A percentile compares a stretch with the other conserved stretches of the same genome.
Conservation (phyloP, 2,113 vertebrate genomes). For the Microcebus lehilahytsara region DNA sequence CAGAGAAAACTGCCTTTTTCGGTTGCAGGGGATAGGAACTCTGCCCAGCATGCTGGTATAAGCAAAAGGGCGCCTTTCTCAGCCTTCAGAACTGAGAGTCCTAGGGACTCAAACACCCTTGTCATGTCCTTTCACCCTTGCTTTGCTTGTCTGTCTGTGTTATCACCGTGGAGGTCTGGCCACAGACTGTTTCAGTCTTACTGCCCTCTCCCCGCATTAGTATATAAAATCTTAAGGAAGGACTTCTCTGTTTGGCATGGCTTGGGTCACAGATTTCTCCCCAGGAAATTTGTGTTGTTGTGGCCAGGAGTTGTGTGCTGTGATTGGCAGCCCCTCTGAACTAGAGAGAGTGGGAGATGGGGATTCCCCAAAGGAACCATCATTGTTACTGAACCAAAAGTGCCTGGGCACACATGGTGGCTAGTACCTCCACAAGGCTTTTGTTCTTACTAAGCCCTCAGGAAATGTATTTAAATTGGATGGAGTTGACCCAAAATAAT, state of each 20-base stretch:
- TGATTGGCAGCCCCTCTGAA: neutral
- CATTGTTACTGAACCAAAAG: neutral
- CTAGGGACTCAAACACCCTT: neutral
- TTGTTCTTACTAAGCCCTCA: neutral
- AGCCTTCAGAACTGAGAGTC: neutral
- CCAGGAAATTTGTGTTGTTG: neutral
- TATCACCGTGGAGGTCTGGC: neutral
- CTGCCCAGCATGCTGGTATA: neutral
- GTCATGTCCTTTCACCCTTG: neutral
- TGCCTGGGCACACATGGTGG: neutral
- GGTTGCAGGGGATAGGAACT: neutral
- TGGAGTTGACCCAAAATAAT: neutral
- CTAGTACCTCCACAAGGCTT: neutral
- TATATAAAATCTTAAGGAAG: neutral
- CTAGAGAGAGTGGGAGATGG: neutral
- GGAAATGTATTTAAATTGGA: neutral
- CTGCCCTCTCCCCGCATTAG: fast-evolving
- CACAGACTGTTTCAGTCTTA: neutral
- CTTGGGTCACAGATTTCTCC: neutral
- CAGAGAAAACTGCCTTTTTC: neutral
- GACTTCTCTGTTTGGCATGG: neutral
- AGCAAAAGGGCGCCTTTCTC: neutral
- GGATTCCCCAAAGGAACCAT: neutral
- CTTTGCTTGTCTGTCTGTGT: neutral
- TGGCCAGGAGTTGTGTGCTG: neutral